Base-by-base conservation (phyloP, 2,797 vertebrate species). In the Tadarida brasiliensis region DNA sequence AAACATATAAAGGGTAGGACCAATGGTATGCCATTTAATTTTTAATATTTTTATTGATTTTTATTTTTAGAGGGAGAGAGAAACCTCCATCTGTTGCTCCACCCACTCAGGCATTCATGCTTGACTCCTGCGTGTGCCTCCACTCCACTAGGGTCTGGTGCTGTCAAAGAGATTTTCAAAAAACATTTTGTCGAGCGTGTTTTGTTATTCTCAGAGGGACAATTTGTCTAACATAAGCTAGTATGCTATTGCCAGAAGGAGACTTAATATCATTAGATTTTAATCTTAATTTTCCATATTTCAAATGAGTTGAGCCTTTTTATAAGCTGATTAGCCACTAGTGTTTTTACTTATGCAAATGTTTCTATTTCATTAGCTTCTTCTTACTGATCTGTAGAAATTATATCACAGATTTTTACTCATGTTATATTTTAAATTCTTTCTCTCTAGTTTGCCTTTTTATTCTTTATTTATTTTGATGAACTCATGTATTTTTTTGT, bases 391-490 rank as follows among this genome's bases (percentile, higher is more conserved):
- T 26, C 57, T 88, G 5, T 85, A 85, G 73, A 86, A 86, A 71
- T 63, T 85, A 30, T 28, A 56, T 47, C 67, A 65, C 73, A 80
- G 33, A 24, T 78, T 85, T 86, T 90, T 73, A 87, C 33, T 65
- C 30, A 35, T 35, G 26, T 54, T 78, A 10, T 71, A 78, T 85
- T 77, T 63, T 65, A 90, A 28, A 56, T 73, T 54, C 26, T 88
- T 51, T 33, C 68, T 47, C 70, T 87, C 39, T 83, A 71, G 15
- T 59, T 88, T 63, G 9, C 65, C 44, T 63, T 87, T 93, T 47
- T 56, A 94, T 57, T 83, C 44, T 91, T 49, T 61, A 44, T 86
- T 57, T 73, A 16, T 24, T 87, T 80, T 81, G 78, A n/a, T 59
- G 30, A n/a, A 67, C 30, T 33, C 63, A 33, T 67, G 47, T 94